Evolutionary conservation across 1,140 invertebrate genomes (phyloP).

Genomic region (Platorchestia sp.): DNA sequence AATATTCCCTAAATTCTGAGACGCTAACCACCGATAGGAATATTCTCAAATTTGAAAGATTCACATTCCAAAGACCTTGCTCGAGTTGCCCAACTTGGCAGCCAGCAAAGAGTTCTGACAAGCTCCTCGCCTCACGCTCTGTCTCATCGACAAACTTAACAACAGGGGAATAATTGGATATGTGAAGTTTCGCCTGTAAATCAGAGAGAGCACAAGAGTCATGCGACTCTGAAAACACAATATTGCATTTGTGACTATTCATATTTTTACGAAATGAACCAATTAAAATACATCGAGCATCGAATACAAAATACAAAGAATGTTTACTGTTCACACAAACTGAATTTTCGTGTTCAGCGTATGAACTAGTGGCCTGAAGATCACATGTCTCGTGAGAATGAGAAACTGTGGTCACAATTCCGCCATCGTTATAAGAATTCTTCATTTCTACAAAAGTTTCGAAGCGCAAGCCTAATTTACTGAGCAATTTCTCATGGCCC

Average conservation of each 20-base stretch:
- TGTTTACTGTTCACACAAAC: neutral
- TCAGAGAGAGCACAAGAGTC: neutral
- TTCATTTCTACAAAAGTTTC: neutral
- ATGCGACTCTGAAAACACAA: neutral
- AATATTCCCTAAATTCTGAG: neutral
- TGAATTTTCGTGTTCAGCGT: neutral
- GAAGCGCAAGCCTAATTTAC: neutral
- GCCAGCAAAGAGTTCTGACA: neutral
- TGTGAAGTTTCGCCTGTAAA: neutral
- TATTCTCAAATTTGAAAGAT: neutral
- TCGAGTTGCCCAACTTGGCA: neutral
- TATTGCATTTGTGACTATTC: neutral
- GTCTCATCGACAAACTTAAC: neutral
- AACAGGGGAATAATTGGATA: neutral
- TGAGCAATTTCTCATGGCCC: neutral
- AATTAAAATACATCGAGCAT: neutral
- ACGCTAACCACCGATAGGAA: neutral
- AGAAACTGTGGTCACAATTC: neutral
- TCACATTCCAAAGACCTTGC: neutral
- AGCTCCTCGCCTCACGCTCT: neutral
- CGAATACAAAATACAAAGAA: neutral
- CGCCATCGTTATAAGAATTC: neutral
- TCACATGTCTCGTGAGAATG: too few species aligned
- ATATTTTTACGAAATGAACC: neutral
- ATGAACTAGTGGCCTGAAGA: neutral